phyloP scores from a whole-genome alignment of 2,113 vertebrate species.

The Micronycteris hirsuta region DNA sequence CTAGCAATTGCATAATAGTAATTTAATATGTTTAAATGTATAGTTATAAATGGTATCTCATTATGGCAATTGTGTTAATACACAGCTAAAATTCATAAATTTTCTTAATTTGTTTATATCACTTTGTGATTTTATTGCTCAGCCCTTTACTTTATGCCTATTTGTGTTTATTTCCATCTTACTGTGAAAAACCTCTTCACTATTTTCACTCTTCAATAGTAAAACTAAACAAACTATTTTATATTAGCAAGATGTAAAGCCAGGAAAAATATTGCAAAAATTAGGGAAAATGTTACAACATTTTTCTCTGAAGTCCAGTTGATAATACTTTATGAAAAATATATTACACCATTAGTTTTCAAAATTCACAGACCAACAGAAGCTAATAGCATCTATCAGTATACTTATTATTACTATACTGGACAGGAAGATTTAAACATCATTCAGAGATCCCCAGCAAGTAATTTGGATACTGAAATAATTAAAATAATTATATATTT shows the following conservation, averaged over 20 bases:
- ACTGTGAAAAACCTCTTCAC: background rate
- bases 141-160: background rate
- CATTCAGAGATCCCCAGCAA: background rate
- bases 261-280: constrained; percentile 19
- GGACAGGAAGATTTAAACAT: background rate
- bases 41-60: background rate
- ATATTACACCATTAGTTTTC: background rate
- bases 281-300: background rate
- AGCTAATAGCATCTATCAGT: background rate
- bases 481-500: constrained; percentile 23
- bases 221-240: background rate
- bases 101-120: background rate
- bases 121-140: background rate
- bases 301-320: background rate
- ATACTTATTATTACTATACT: background rate
- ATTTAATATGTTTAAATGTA: background rate
- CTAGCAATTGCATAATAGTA: background rate
- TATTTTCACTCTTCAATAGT: background rate
- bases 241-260: background rate
- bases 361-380: background rate
- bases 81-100: background rate
- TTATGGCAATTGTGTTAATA: background rate
- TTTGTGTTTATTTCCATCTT: background rate
- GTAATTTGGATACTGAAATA: background rate
- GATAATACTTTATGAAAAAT: background rate